Conservation (phyloP, 2,797 vertebrate genomes). For the Sebastes glaucus region DNA sequence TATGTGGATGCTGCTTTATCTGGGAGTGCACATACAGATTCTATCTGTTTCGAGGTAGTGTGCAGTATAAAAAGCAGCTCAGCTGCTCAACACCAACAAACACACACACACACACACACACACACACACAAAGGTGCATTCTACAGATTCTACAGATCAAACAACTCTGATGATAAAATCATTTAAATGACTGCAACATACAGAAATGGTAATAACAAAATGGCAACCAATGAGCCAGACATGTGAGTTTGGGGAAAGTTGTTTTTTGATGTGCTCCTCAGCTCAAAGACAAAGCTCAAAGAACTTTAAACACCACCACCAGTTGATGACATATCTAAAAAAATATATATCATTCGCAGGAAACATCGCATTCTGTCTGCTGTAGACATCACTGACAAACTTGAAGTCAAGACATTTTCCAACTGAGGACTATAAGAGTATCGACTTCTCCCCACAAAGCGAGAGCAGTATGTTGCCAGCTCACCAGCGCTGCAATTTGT, state of each 20-base stretch:
- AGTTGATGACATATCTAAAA: neutral
- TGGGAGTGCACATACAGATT: neutral
- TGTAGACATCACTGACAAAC: neutral
- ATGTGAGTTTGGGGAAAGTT: neutral
- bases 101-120: neutral
- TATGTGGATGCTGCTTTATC: neutral
- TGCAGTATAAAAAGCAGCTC: neutral
- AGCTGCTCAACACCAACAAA: neutral
- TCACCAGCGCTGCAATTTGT: conserved; percentile 53
- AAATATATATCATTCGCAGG: neutral
- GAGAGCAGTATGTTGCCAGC: conserved; percentile 21
- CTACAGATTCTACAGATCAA: neutral
- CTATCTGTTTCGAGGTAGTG: neutral
- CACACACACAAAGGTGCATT: neutral
- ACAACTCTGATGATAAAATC: neutral
- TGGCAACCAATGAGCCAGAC: neutral
- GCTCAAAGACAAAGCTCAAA: neutral
- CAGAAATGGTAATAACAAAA: neutral
- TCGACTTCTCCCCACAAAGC: conserved; percentile 32
- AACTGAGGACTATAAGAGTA: neutral
- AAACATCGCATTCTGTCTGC: neutral
- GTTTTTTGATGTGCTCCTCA: neutral
- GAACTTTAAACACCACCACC: neutral
- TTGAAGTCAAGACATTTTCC: conserved; percentile 16
- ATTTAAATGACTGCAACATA: neutral